These are phyloP conservation scores for Microctenopoma steveboyesi DNA, from an alignment of 2,797 vertebrate genomes.

Conservation along the genomic window DNA sequence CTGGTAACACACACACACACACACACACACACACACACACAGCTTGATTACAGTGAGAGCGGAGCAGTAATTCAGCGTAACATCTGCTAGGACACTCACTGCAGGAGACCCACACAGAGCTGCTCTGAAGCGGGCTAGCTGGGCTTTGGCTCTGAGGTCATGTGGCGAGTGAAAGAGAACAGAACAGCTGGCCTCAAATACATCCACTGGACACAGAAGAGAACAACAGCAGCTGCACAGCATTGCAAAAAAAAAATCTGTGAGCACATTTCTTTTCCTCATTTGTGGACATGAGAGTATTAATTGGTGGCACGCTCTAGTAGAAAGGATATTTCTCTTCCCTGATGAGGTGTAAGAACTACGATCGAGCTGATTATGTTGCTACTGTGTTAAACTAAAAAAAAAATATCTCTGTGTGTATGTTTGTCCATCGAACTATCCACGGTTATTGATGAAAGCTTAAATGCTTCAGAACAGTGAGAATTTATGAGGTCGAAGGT, in stretches of 20 bases:
- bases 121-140: conserved; percentile 20
- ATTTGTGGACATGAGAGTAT: conserved; percentile 25
- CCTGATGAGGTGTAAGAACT: not conserved
- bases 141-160: conserved; percentile 42
- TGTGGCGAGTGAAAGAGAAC: conserved; percentile 42
- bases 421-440: not conserved
- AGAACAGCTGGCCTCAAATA: conserved; percentile 61
- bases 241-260: conserved; percentile 32
- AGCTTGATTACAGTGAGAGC: conserved; percentile 67
- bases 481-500: conserved; percentile 54
- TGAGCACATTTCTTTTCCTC: conserved; percentile 14
- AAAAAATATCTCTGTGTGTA: not conserved
- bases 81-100: conserved; percentile 72
- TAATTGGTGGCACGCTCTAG: not conserved
- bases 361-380: not conserved
- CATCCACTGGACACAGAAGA: conserved; percentile 36
- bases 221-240: conserved; percentile 49
- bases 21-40: conserved; percentile 39
- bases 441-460: conserved; percentile 1
- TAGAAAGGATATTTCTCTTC: conserved; percentile 29
- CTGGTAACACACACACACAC: conserved; percentile 36
- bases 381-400: not conserved
- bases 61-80: conserved; percentile 63
- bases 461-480: not conserved
- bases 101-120: conserved; percentile 42